phyloP scores from a whole-genome alignment of 1,140 invertebrate species.

The Proctacanthus coquilletti region DNA sequence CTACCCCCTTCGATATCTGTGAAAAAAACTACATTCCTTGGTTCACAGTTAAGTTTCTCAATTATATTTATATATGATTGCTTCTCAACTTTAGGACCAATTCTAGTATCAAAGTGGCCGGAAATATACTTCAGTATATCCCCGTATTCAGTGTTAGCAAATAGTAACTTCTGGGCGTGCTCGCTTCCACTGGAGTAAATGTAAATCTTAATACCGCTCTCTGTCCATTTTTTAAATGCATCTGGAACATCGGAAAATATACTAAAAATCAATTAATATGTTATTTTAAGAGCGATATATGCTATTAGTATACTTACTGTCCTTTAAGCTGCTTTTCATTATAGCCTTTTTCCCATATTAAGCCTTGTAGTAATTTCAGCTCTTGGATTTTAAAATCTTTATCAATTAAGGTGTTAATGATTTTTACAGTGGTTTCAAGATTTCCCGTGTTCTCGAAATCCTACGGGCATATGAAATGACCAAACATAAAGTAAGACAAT shows the following conservation, averaged over 20 bases:
- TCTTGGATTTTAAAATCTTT: slow-evolving; percentile 61
- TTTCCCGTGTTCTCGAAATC: slow-evolving; percentile 14
- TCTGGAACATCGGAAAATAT: slow-evolving; percentile 71
- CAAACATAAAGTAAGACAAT: no score
- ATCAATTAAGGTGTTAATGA: slow-evolving; percentile 67
- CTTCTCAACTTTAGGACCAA: slow-evolving; percentile 60
- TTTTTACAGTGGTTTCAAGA: slow-evolving; percentile 39
- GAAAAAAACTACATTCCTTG: slow-evolving; percentile 62
- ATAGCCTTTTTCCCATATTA: slow-evolving; percentile 78
- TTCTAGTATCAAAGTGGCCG: slow-evolving; percentile 74
- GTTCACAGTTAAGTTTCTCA: slow-evolving; percentile 41
- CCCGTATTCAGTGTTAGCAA: slow-evolving; percentile 57
- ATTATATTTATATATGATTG: slow-evolving; percentile 62
- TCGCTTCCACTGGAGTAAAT: slow-evolving; percentile 88
- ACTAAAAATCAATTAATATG: slow-evolving; percentile 40
- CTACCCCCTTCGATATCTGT: slow-evolving; percentile 71
- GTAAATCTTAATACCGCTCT: slow-evolving; percentile 50
- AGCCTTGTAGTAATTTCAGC: slow-evolving; percentile 75
- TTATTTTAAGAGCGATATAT: slow-evolving; percentile 11
- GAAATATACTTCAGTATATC: slow-evolving; percentile 59
- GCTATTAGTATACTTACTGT: slow-evolving; percentile 54
- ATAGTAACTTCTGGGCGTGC: slow-evolving; percentile 78
- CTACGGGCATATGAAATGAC: slow-evolving; percentile 36
- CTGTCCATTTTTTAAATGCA: slow-evolving; percentile 53
- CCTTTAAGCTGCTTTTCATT: slow-evolving; percentile 57